Evolutionary conservation across 2,797 vertebrate species (phyloP), one percentile per base, ranked within the genome.

Genomic region (Huso huso): DNA sequence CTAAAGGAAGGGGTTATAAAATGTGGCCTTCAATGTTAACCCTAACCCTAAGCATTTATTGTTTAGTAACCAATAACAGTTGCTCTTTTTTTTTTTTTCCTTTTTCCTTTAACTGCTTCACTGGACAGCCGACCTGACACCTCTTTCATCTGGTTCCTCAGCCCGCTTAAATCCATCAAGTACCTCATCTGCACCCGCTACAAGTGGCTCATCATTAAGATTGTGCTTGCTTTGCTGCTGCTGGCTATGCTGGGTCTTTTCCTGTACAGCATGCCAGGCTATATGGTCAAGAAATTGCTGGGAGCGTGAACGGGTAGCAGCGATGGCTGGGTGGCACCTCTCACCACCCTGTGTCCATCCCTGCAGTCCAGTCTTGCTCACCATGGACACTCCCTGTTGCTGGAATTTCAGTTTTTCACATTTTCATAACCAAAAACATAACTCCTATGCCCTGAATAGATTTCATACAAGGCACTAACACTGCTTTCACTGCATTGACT

Each of bases 161-260:
- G 89, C 69, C 94, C 94, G 0, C 85, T 97, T 72, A 97, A 96
- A 81, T 95, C 95, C 70, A 92, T 93, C 73, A 92, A 89, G 75
- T 92, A 97, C 87, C 91, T 98, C 79, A 79, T 97, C 76, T 98
- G 94, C 78, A 93, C 92, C n/a, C 92, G 96, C 75, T 97, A 98
- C 90, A 93, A 94, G 82, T 98, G 96, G 95, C 90, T 98, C 68
- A 94, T 95, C 87, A 90, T 97, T 87, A 97, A 98, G 88, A 91
- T 98, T 0, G 81, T 96, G 73, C 74, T 92, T 69, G 93, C 89
- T 1, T 82, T 98, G 52, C 75, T 98, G 73, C 82, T 93, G 10
- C 75, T 98, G 68, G 85, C 92, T 76, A 92, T 98, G 83, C 55
- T 97, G 6, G 95, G 72, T 18, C 91, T 98, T 61, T 98, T 98